Evolutionary conservation across 2,797 vertebrate species (phyloP).

Genomic region (Onychomys torridus): DNA sequence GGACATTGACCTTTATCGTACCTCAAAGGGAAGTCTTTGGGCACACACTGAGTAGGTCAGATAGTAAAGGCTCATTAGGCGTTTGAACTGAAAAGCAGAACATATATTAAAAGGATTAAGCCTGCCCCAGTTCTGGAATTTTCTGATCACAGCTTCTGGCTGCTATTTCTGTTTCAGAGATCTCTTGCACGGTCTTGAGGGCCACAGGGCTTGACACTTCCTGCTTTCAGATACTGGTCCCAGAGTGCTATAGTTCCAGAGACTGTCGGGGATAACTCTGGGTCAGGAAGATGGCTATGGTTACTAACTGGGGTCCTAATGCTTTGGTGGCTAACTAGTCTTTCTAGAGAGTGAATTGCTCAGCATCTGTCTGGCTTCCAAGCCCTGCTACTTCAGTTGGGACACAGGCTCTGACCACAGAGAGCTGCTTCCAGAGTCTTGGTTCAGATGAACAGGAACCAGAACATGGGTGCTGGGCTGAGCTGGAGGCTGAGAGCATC

Average conservation of each 20-base stretch:
- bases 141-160: conserved; percentile 5
- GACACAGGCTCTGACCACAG: not conserved
- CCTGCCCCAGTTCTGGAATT: conserved; percentile 1
- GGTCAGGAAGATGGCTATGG: not conserved
- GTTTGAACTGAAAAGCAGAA: not conserved
- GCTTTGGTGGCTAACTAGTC: not conserved
- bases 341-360: not conserved
- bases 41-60: not conserved
- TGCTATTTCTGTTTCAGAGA: not conserved
- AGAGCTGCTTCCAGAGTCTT: not conserved
- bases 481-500: not conserved
- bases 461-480: not conserved
- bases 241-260: not conserved
- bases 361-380: not conserved
- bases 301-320: not conserved
- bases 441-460: not conserved
- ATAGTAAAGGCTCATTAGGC: not conserved
- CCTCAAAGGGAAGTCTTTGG: not conserved
- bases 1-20: not conserved
- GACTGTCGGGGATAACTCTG: conserved; percentile 15
- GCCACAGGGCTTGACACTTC: conserved; percentile 12
- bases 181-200: not conserved
- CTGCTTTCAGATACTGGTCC: conserved; percentile 38
- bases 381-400: not conserved
- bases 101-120: not conserved